Base-by-base conservation (phyloP, 1,140 invertebrate genomes). In the Neelides sp. region DNA sequence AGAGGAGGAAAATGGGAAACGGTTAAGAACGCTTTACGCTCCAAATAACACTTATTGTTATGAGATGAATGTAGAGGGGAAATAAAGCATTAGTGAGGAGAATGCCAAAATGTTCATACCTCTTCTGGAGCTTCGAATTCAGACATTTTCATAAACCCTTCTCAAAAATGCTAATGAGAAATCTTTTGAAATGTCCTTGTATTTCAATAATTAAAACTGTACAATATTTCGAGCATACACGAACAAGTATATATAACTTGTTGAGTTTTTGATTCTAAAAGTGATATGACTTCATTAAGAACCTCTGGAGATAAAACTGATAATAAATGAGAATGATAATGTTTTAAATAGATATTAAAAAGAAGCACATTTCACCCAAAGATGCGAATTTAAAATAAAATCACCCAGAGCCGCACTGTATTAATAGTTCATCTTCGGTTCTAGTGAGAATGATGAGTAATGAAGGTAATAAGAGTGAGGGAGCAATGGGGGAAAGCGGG, bases 61-160 rank as follows among this genome's bases (percentile, higher is more conserved):
- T 19, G 20, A 22, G 24, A 40, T 40, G 37, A 40, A 19, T 22
- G 10, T 19, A 40, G 37, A 40, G 20, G 37, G 24, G 37, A 5
- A 19, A 40, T 40, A 22, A 19, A 19, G 23, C 41, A 43, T 5
- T 43, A 27, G 23, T 26, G 26, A 15, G 19, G 30, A 27, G 20
- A 43, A n/a, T n/a, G n/a, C n/a, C n/a, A n/a, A 34, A 34, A 8
- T 8, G 8, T 34, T 34, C 44, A 15, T 46, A 46, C 44, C 44
- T 46, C 44, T 19, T 46, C 44, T 22, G 44, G 44, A 20, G 44
- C 44, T 17, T 46, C 44, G 28, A 46, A 46, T 32, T 46, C 44
- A 17, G 44, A 12, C 44, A 46, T 46, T 23, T 43, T 27, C 19
- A 12, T 27, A n/a, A n/a, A n/a, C n/a, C n/a, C 41, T 43, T 43